Percentiles rank a stretch among this genome's conserved stretches.
These are phyloP conservation scores for Glandiceps talaboti DNA, from an alignment of 53 echinoderm and acorn worm genomes.

Conservation along the genomic window DNA sequence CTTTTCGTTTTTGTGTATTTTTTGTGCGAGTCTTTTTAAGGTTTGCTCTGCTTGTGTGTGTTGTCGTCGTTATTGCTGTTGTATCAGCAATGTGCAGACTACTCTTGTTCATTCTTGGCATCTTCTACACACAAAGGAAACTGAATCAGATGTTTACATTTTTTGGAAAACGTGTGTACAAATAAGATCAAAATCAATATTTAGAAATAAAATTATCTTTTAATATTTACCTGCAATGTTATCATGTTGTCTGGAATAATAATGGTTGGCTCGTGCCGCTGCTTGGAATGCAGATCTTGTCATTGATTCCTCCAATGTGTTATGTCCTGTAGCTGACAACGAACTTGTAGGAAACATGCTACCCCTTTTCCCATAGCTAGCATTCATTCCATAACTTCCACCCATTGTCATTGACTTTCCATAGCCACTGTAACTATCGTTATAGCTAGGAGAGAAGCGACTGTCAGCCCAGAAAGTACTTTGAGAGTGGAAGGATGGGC, in stretches of 20 bases:
- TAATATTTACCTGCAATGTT: background rate
- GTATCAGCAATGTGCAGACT: no score
- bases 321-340: background rate
- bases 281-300: background rate
- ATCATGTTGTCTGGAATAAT: background rate
- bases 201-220: no score
- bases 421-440: background rate
- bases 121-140: no score
- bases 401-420: background rate
- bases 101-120: no score
- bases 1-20: no score
- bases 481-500: background rate
- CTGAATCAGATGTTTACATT: no score
- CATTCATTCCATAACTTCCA: background rate
- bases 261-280: background rate
- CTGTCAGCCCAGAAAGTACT: background rate
- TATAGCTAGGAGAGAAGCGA: background rate
- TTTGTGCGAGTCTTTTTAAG: no score
- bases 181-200: no score
- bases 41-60: no score
- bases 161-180: no score
- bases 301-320: background rate
- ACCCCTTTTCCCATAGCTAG: background rate
- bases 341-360: background rate
- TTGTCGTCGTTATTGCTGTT: no score